phyloP scores from a whole-genome alignment of 92 coral and sea anemone genomes.

The Porites lobata region DNA sequence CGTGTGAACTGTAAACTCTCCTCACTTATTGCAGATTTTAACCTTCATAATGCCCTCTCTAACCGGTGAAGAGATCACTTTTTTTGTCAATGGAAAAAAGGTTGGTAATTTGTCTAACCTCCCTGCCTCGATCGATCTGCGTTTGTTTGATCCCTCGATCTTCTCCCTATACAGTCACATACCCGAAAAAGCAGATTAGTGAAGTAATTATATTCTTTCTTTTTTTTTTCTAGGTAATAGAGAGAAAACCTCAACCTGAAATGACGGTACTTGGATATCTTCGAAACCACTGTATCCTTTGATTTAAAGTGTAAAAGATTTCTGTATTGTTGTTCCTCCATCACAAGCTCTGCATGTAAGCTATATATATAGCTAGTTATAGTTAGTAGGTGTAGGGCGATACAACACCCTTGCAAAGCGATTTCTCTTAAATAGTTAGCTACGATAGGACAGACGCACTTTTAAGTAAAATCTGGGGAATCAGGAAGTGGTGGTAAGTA shows the following conservation, averaged over 20 bases:
- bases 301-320: not conserved
- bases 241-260: conserved; percentile 82
- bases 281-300: conserved; percentile 81
- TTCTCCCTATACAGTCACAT: too few relatives aligned
- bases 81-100: conserved; percentile 79
- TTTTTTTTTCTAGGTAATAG: conserved; percentile 54
- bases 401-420: too few relatives aligned
- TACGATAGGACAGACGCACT: too few relatives aligned
- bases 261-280: conserved; percentile 81
- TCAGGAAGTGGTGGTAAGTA: too few relatives aligned
- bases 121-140: too few relatives aligned
- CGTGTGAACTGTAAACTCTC: not conserved
- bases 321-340: not conserved
- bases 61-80: conserved; percentile 41
- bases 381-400: too few relatives aligned
- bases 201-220: not conserved
- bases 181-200: too few relatives aligned
- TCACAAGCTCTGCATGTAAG: not conserved
- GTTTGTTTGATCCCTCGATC: not conserved
- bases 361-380: not conserved
- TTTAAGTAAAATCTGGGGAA: too few relatives aligned
- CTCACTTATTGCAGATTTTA: not conserved
- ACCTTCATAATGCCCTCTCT: conserved; percentile 29
- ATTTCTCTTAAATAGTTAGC: too few relatives aligned
- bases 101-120: conserved; percentile 32